phyloP scores from a whole-genome alignment of 2,113 vertebrate genomes.

The Anarrhichthys ocellatus region DNA sequence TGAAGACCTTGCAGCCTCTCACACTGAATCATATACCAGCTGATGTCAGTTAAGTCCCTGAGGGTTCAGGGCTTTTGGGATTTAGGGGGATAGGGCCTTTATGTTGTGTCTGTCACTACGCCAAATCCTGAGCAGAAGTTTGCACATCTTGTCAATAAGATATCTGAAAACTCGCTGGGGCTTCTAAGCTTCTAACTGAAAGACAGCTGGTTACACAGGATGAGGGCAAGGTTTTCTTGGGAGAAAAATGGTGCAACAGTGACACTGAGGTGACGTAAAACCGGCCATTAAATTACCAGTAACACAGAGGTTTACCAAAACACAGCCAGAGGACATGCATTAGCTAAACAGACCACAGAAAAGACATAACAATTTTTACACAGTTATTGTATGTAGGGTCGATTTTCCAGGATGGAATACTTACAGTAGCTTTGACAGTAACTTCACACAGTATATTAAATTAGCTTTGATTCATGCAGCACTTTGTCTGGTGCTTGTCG shows the following conservation, averaged over 20 bases:
- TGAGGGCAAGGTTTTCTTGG: not conserved
- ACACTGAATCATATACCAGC: too few species aligned
- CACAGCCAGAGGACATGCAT: not conserved
- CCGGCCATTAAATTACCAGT: not conserved
- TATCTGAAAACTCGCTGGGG: not conserved
- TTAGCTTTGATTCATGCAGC: not conserved
- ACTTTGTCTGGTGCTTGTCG: not conserved
- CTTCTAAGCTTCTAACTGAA: constrained; percentile 12
- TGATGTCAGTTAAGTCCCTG: too few species aligned
- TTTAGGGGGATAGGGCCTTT: not conserved
- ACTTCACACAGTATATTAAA: not conserved
- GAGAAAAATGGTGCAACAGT: constrained; percentile 12
- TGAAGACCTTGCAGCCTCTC: too few species aligned
- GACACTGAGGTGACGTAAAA: not conserved
- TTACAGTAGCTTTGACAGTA: not conserved
- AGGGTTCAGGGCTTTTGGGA: too few species aligned
- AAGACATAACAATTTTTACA: too few species aligned
- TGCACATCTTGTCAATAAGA: constrained; percentile 17
- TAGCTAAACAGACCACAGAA: not conserved
- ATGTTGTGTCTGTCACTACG: not conserved
- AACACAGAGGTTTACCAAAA: not conserved
- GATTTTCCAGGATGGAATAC: not conserved
- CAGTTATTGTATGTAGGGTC: not conserved
- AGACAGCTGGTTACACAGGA: not conserved
- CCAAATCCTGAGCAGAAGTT: not conserved